Evolutionary conservation across 2,113 vertebrate genomes (phyloP).

Genomic region (Arothron firmamentum): DNA sequence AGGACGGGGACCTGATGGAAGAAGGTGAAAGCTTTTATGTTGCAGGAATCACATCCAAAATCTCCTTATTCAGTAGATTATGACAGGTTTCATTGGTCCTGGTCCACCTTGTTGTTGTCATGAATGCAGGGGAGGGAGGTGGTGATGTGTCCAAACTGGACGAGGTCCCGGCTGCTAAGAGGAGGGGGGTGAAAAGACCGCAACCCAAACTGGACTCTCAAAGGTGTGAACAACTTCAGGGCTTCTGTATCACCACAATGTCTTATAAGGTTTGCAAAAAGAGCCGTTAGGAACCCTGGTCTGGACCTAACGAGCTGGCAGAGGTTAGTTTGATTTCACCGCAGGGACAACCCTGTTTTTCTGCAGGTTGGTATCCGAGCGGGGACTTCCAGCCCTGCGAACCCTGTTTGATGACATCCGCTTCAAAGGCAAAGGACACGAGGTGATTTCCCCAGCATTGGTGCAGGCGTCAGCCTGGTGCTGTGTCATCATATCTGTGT

Average conservation of each 20-base stretch:
- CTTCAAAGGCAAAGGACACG: conserved; percentile 93
- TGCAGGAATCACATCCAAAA: not conserved
- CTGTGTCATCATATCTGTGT: not conserved
- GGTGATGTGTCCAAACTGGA: conserved; percentile 72
- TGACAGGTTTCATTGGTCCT: not conserved
- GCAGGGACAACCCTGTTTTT: not conserved
- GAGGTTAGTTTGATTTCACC: too few relatives aligned
- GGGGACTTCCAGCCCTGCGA: conserved; percentile 89
- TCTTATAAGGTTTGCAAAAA: not conserved
- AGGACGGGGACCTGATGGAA: conserved; percentile 56
- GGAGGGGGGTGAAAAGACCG: conserved; percentile 79
- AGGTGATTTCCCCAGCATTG: conserved; percentile 68
- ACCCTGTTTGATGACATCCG: conserved; percentile 80
- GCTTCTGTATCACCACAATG: not conserved
- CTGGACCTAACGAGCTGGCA: too few relatives aligned
- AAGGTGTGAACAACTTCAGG: conserved; percentile 9
- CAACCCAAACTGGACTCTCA: conserved; percentile 87
- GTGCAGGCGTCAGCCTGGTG: too few relatives aligned
- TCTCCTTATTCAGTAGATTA: too few relatives aligned
- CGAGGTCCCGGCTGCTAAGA: conserved; percentile 75
- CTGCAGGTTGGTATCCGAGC: conserved; percentile 83
- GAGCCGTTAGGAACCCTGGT: too few relatives aligned
- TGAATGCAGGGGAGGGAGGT: conserved; percentile 58
- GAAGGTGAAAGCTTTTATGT: conserved; percentile 52
- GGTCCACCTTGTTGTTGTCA: not conserved